These are phyloP conservation scores for Sminthurides aquaticus DNA, from an alignment of 2,888 invertebrate species.

Conservation along the genomic window DNA sequence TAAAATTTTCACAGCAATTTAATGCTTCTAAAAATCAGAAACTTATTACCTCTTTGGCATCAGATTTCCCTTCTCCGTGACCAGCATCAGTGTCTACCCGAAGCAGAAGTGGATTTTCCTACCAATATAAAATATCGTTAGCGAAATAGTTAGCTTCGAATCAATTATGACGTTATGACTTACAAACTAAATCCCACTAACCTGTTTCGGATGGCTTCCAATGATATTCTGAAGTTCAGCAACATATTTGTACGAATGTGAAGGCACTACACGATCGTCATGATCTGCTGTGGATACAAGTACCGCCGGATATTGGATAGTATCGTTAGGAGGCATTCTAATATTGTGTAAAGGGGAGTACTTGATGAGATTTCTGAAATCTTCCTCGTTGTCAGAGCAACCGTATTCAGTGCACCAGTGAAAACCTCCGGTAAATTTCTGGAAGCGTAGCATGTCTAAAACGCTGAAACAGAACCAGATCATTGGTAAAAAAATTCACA, in stretches of 20 bases:
- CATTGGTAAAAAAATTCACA: not conserved
- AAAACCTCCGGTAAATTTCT: slow-evolving; percentile 95
- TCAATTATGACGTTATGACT: too few species aligned
- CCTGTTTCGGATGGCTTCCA: slow-evolving; percentile 55
- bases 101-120: slow-evolving; percentile 8
- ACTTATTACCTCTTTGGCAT: slow-evolving; percentile 12
- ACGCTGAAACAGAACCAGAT: slow-evolving; percentile 58
- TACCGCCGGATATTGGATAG: slow-evolving; percentile 75
- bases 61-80: slow-evolving; percentile 15
- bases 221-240: slow-evolving; percentile 77
- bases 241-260: slow-evolving; percentile 91
- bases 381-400: slow-evolving; percentile 72
- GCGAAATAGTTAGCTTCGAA: too few species aligned
- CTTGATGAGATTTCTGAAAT: slow-evolving; percentile 74
- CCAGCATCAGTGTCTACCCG: slow-evolving; percentile 12
- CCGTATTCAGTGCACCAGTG: slow-evolving; percentile 97
- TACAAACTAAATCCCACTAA: slow-evolving; percentile 25
- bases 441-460: slow-evolving; percentile 93
- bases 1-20: not conserved
- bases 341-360: slow-evolving; percentile 95
- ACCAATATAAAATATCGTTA: not conserved
- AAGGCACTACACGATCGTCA: slow-evolving; percentile 95
- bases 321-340: slow-evolving; percentile 52
- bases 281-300: slow-evolving; percentile 83
- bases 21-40: too few species aligned